Conservation (phyloP, 2,797 vertebrate genomes). For the Vultur gryphus region DNA sequence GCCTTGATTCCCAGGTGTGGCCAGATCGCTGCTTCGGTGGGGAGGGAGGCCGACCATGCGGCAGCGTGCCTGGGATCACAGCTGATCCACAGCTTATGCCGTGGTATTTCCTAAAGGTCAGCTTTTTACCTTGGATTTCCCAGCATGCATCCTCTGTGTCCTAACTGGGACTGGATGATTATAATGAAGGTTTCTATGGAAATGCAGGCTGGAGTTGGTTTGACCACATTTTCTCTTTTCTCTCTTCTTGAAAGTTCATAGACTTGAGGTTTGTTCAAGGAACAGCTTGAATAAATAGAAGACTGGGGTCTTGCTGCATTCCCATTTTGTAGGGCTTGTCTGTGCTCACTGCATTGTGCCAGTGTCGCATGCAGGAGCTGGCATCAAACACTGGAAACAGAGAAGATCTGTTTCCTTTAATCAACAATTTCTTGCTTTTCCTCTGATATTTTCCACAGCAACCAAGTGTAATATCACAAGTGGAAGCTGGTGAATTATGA, state of each 20-base stretch:
- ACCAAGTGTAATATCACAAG: neutral
- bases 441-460: neutral
- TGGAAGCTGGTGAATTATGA: neutral
- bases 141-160: accelerated
- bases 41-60: neutral
- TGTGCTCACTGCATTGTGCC: neutral
- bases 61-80: neutral
- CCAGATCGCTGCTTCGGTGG: neutral
- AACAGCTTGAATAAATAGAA: neutral
- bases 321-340: neutral
- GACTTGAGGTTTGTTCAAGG: neutral
- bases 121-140: neutral
- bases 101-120: neutral
- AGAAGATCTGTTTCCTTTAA: neutral
- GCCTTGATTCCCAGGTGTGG: neutral
- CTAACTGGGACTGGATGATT: neutral
- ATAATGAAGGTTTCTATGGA: neutral
- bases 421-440: neutral
- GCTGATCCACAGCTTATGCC: neutral
- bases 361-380: neutral
- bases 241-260: neutral
- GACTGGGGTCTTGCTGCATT: neutral
- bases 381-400: neutral
- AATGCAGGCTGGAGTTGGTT: neutral
- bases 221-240: neutral